phyloP scores from a whole-genome alignment of 2,888 invertebrate genomes.

The Hypomecis punctinalis region DNA sequence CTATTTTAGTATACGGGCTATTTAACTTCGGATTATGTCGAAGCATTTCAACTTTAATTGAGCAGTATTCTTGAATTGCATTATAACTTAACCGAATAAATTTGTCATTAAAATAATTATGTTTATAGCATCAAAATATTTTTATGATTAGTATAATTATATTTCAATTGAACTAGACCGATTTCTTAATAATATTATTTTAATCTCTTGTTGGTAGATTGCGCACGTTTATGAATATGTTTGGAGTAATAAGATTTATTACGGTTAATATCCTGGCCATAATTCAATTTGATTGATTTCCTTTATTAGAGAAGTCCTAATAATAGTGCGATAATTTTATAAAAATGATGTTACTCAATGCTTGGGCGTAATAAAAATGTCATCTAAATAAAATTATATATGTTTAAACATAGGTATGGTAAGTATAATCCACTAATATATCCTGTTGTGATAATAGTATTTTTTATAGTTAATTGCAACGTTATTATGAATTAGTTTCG shows the following conservation, averaged over 20 bases:
- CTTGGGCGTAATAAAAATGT: constrained; percentile 31
- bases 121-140: constrained; percentile 29
- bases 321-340: constrained; percentile 17
- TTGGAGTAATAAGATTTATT: constrained; percentile 38
- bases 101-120: constrained; percentile 31
- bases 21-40: constrained; percentile 18
- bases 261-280: constrained; percentile 31
- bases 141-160: constrained; percentile 33
- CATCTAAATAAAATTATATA: background rate
- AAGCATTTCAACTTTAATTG: constrained; percentile 21
- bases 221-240: constrained; percentile 29
- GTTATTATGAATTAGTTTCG: too few relatives aligned
- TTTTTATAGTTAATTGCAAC: too few relatives aligned
- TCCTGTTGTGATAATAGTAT: too few relatives aligned
- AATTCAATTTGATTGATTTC: constrained; percentile 37
- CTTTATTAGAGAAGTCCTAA: constrained; percentile 9
- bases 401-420: too few relatives aligned
- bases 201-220: constrained; percentile 34
- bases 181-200: constrained; percentile 37
- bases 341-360: constrained; percentile 14
- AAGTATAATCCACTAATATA: too few relatives aligned
- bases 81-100: constrained; percentile 16
- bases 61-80: constrained; percentile 16
- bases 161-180: constrained; percentile 26
- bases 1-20: constrained; percentile 18